Percentiles rank a stretch among this genome's conserved stretches.
Conservation (phyloP, 2,113 vertebrate genomes). For the Gallinago undulata region DNA sequence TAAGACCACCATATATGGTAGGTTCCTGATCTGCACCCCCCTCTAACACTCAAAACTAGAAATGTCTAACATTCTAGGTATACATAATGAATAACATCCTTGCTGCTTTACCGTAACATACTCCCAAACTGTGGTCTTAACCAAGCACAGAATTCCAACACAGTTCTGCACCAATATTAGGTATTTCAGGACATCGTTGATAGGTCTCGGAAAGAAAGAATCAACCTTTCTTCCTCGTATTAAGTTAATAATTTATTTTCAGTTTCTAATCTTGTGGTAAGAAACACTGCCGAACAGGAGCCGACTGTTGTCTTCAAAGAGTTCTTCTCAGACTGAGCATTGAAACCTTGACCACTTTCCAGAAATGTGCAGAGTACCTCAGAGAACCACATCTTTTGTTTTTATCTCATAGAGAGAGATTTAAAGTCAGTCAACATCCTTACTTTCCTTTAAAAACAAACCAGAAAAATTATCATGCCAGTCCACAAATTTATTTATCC, state of each 20-base stretch:
- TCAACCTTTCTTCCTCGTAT: constrained; percentile 38
- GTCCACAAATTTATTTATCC: constrained; percentile 21
- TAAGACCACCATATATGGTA: not conserved
- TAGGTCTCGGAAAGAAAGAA: constrained; percentile 40
- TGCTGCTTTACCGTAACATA: constrained; percentile 52
- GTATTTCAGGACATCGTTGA: constrained; percentile 40
- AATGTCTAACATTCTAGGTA: constrained; percentile 61
- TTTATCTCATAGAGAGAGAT: constrained; percentile 23
- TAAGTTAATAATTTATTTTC: constrained; percentile 49
- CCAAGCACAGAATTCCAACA: constrained; percentile 30
- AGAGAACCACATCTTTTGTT: constrained; percentile 34
- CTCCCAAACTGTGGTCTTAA: constrained; percentile 32
- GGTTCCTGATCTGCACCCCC: not conserved
- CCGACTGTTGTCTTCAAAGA: not conserved
- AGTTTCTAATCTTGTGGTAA: constrained; percentile 20
- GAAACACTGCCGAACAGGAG: constrained; percentile 55
- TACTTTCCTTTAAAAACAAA: not conserved
- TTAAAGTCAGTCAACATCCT: not conserved
- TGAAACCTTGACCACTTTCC: constrained; percentile 53
- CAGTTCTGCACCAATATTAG: constrained; percentile 32
- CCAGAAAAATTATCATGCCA: constrained; percentile 2
- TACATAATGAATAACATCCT: constrained; percentile 45
- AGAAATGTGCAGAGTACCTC: constrained; percentile 30
- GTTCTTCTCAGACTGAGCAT: constrained; percentile 54
- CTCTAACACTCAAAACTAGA: constrained; percentile 49